Base-by-base conservation (phyloP, 1,140 invertebrate genomes). In the Caerostris darwini region DNA sequence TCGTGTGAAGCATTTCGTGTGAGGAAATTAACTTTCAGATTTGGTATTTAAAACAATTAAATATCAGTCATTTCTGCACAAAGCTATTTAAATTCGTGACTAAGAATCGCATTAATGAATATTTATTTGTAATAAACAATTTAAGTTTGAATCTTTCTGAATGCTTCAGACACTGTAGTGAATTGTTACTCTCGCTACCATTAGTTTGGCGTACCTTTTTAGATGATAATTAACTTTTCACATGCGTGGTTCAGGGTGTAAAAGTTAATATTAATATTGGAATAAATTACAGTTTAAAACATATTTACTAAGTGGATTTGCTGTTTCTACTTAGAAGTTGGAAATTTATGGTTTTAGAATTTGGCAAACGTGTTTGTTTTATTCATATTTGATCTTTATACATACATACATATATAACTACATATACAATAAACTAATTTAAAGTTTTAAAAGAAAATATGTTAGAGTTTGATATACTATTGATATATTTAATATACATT, bases 11-110 rank as follows among this genome's bases (percentile, higher is more conserved):
- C 71, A 19, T 85, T 57, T 59, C 83, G 83, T 85, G 83, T 85
- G 7, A 17, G 56, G 8, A 85, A 85, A 85, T 85, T 85, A 85
- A 85, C 83, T 85, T 85, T 85, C 34, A n/a, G 83, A 3, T 7
- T 58, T 85, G n/a, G 57, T 85, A 56, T 85, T 85, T 34, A 56
- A 85, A 85, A 85, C 83, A 85, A 85, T 85, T 85, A 85, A 85
- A 19, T 7, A 58, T n/a, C 8, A 7, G 19, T 77, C 14, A 59
- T 19, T 19, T 85, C 14, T 19, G 56, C n/a, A 7, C 54, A 59
- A 85, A 58, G 57, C 56, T 34, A 34, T 50, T 77, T 14, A 64
- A 53, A 77, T 12, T 50, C 83, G 83, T 85, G 83, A 85, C 56
- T 12, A 34, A 5, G 57, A 85, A 59, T 85, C 54, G 5, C 54